A percentile compares a stretch with the other conserved stretches of the same genome.
phyloP scores from a whole-genome alignment of 2,113 vertebrate species.

The Sprattus sprattus region DNA sequence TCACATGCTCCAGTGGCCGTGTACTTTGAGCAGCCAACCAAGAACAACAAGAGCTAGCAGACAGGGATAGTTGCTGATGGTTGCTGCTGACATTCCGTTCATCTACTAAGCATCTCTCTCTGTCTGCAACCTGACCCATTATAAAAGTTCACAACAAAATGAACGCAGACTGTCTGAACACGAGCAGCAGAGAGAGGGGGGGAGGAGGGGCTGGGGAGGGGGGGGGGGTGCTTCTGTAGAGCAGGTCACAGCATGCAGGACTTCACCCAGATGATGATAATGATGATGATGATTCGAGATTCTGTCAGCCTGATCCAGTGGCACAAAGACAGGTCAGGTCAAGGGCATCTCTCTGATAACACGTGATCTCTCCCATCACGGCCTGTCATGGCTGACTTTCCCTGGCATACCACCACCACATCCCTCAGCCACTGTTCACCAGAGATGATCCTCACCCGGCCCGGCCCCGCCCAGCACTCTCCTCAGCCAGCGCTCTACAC shows the following conservation, averaged over 20 bases:
- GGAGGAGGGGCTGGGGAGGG: no score
- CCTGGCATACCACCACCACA: no score
- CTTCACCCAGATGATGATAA: neutral
- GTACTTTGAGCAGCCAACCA: neutral
- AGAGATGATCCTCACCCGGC: neutral
- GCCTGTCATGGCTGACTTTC: constrained; percentile 14
- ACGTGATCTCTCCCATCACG: neutral
- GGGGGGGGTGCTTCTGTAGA: neutral
- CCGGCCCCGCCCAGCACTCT: neutral
- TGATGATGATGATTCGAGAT: neutral
- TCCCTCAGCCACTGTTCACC: neutral
- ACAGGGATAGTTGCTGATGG: neutral
- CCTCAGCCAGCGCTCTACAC: constrained; percentile 7
- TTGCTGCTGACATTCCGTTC: neutral
- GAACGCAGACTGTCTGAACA: neutral
- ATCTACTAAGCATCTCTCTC: neutral
- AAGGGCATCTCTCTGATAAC: neutral
- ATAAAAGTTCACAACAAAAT: neutral
- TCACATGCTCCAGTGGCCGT: neutral
- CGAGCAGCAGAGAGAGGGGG: no score
- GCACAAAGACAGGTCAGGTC: neutral
- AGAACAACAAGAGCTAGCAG: neutral
- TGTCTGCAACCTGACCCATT: neutral
- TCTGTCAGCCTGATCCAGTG: neutral
- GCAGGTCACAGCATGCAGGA: no score